Evolutionary conservation across 92 coral and sea anemone genomes (phyloP).

Genomic region (Phenganax marumi): DNA sequence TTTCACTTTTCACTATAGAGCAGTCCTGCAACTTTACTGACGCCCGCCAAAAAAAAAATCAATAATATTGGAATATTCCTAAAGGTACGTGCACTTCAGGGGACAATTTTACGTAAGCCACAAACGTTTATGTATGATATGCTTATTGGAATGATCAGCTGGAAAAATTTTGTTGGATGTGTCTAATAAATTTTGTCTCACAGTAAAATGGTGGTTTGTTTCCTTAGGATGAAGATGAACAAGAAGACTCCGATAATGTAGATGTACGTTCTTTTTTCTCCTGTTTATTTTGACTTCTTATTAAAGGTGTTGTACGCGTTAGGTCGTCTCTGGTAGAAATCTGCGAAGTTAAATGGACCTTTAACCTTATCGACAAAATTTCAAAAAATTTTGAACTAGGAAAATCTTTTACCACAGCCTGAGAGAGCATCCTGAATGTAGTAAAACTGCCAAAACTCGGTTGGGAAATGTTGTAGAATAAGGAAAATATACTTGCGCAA

Average conservation of each 20-base stretch:
- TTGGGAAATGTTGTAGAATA: too few relatives aligned
- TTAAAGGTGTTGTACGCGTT: not conserved
- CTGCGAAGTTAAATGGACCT: too few relatives aligned
- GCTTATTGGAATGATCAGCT: not conserved
- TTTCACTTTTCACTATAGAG: conserved; percentile 46
- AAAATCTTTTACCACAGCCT: too few relatives aligned
- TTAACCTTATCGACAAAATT: too few relatives aligned
- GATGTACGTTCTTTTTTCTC: conserved; percentile 54
- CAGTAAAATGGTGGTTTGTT: not conserved
- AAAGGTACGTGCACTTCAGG: conserved; percentile 58
- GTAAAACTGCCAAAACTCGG: too few relatives aligned
- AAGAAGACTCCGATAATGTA: conserved; percentile 81
- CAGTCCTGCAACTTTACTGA: conserved; percentile 77
- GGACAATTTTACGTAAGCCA: too few relatives aligned
- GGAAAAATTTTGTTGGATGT: not conserved
- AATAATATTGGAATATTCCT: conserved; percentile 90
- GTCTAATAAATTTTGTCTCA: not conserved
- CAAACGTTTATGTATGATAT: not conserved
- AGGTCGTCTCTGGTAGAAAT: too few relatives aligned
- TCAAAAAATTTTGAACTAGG: too few relatives aligned
- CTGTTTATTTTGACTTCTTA: not conserved
- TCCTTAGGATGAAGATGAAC: conserved; percentile 89
- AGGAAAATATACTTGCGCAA: too few relatives aligned
- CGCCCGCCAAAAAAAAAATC: conserved; percentile 95
- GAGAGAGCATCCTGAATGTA: too few relatives aligned